A percentile compares a stretch with the other conserved stretches of the same genome.
phyloP scores from a whole-genome alignment of 2,797 vertebrate species.

The Podarcis lilfordi region DNA sequence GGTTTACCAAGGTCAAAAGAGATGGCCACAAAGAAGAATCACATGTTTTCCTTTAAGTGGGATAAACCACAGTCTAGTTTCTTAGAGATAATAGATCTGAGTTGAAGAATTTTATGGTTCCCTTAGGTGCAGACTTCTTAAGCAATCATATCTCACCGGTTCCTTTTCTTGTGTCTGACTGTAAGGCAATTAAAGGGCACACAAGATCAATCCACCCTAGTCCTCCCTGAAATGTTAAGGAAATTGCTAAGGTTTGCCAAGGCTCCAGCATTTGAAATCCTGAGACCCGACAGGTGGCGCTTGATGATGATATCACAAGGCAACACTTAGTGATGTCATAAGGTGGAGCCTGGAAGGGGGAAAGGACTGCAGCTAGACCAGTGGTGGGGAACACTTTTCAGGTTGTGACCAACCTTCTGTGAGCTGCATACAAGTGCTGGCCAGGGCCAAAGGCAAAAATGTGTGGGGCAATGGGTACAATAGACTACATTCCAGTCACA shows the following conservation, averaged over 20 bases:
- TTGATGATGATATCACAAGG: not conserved
- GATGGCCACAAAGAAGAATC: conserved; percentile 2
- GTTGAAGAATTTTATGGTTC: conserved; percentile 33
- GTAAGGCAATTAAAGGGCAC: not conserved
- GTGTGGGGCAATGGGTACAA: too few relatives aligned
- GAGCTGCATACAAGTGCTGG: too few relatives aligned
- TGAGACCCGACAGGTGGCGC: not conserved
- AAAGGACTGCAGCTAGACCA: not conserved
- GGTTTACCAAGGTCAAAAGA: conserved; percentile 1
- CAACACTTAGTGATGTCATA: not conserved
- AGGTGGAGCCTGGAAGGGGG: not conserved
- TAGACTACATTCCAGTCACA: too few relatives aligned
- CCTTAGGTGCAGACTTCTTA: conserved; percentile 26
- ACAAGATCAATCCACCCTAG: not conserved
- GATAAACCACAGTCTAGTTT: conserved; percentile 39
- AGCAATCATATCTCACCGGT: conserved; percentile 18
- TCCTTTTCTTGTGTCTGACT: not conserved
- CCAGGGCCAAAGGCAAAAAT: too few relatives aligned
- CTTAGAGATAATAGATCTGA: conserved; percentile 35
- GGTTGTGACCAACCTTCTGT: too few relatives aligned
- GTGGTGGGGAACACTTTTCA: too few relatives aligned
- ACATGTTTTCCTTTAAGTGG: conserved; percentile 45
- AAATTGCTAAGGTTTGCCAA: not conserved
- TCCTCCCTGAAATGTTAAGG: not conserved
- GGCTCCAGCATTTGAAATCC: not conserved